Evolutionary conservation across 2,888 invertebrate genomes (phyloP), one percentile per base, ranked within the genome.

Genomic region (Steinernema carpocapsae): DNA sequence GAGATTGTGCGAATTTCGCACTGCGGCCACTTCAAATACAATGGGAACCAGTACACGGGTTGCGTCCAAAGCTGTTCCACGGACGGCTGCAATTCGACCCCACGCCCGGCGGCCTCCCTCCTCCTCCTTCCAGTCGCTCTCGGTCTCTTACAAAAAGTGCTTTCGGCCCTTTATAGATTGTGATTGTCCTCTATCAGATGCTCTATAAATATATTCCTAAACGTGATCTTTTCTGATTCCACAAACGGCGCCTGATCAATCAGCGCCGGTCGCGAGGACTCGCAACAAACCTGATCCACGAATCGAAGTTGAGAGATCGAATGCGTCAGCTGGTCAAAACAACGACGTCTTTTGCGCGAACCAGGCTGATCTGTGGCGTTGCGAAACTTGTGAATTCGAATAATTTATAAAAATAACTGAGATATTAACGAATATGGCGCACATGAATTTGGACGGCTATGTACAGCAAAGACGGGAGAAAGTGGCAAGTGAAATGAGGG

Each of bases 1-100:
- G 97, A 97, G 90, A 93, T 97, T 77, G 93, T 96, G 72, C 91
- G 97, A 80, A 94, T 95, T 93, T 94, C 94, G n/a, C 96, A 97
- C 88, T 97, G 97, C 88, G 97, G 97, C 42, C 92, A 94, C 82
- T 95, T 97, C 89, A 93, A 93, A 88, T 95, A 94, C 87, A 83
- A 85, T 74, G 83, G 81, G 29, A 74, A 77, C 70, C 83, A 84
- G 59, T 86, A 84, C 76, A 80, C 82, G 71, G 86, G 86, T 76
- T 76, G 77, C 64, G 80, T 82, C 42, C 76, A 85, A 78, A 77
- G 84, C 51, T 86, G 86, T 74, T 83, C 83, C 74, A 78, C 82
- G 24, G 86, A 86, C 76, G 86, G 86, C 29, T 86, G 86, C 76
- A 86, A 86, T 72, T 75, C 78, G 14, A 78, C 82, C 71, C n/a